Percentiles rank a stretch among this genome's conserved stretches.
Evolutionary conservation across 2,113 vertebrate species (phyloP).

Genomic region (Gobius niger): DNA sequence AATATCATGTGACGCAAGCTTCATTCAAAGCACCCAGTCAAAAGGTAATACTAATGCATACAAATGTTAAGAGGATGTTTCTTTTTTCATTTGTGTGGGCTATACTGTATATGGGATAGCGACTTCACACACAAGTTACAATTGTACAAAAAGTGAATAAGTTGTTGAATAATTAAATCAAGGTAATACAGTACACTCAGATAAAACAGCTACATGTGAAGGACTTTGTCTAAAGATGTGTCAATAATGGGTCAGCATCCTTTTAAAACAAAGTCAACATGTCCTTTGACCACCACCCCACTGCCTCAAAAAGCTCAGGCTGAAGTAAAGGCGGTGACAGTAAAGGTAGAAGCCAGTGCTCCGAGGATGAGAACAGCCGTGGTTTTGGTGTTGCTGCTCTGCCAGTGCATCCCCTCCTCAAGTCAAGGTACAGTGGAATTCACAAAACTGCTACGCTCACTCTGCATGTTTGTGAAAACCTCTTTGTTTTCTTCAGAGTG

Average conservation of each 20-base stretch:
- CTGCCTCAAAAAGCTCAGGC: background rate
- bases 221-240: too few species aligned
- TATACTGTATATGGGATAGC: too few species aligned
- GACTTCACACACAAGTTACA: too few species aligned
- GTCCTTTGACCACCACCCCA: background rate
- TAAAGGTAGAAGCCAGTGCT: background rate
- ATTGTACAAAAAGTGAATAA: too few species aligned
- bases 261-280: background rate
- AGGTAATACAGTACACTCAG: too few species aligned
- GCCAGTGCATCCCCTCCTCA: constrained; percentile 19
- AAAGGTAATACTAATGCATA: too few species aligned
- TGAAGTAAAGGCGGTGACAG: background rate
- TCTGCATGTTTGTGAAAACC: background rate
- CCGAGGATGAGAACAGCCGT: constrained; percentile 29
- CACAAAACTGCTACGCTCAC: background rate
- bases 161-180: too few species aligned
- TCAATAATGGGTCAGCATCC: background rate
- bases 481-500: constrained; percentile 38
- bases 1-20: too few species aligned
- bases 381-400: constrained; percentile 35
- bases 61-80: too few species aligned
- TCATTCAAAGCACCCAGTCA: too few species aligned
- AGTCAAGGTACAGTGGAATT: constrained; percentile 47
- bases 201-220: too few species aligned
- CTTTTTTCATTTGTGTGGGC: too few species aligned